These are phyloP conservation scores for Chaetophractus vellerosus DNA, from an alignment of 2,797 vertebrate species.

Conservation along the genomic window DNA sequence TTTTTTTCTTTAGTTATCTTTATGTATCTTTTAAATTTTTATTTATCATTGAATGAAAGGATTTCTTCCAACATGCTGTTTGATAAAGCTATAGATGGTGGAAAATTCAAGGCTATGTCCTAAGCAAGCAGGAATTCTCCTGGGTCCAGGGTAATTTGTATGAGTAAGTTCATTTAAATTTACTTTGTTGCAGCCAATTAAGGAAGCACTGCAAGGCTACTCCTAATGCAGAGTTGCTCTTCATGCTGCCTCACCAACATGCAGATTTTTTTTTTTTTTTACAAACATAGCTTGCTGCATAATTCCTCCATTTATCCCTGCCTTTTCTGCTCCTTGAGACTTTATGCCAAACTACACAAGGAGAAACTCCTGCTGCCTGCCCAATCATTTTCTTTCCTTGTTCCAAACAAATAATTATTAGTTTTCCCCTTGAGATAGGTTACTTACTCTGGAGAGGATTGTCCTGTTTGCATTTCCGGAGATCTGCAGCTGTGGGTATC, in stretches of 20 bases:
- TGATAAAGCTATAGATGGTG: neutral
- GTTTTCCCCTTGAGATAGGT: neutral
- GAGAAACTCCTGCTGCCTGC: neutral
- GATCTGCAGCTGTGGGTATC: constrained; percentile 43
- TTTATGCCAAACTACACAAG: neutral
- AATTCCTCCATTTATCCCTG: neutral
- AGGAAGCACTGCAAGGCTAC: neutral
- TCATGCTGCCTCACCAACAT: neutral
- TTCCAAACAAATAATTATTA: neutral
- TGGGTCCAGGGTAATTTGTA: rapidly evolving
- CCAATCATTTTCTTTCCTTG: neutral
- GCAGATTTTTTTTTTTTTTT: neutral
- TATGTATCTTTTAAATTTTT: neutral
- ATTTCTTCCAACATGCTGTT: neutral
- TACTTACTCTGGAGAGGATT: neutral
- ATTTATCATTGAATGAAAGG: neutral
- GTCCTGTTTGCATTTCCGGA: neutral
- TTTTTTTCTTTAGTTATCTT: neutral
- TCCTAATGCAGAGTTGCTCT: neutral
- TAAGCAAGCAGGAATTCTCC: neutral
- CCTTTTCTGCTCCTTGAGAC: neutral
- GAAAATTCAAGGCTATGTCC: neutral
- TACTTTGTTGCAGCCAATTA: neutral
- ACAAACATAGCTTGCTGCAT: neutral
- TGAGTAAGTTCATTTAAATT: neutral